phyloP scores from a whole-genome alignment of 2,113 vertebrate species.

The Nansenia antarctica region DNA sequence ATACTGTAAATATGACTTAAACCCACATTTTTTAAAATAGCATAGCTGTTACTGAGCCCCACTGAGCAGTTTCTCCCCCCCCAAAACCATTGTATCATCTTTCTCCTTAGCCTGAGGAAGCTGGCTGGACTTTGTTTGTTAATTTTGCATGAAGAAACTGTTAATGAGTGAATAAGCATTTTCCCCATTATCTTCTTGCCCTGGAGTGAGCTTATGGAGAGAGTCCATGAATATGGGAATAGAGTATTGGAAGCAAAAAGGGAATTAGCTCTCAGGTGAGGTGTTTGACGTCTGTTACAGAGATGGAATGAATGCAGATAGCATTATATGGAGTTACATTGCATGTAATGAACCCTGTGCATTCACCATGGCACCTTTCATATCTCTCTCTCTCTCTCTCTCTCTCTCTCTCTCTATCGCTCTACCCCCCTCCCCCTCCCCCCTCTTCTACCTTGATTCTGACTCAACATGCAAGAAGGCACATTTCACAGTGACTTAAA shows the following conservation, averaged over 20 bases:
- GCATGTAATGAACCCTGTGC: conserved; percentile 46
- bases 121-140: conserved; percentile 47
- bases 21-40: too few relatives aligned
- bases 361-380: neutral
- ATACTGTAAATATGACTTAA: too few relatives aligned
- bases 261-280: conserved; percentile 33
- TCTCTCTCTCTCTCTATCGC: neutral
- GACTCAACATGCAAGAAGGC: conserved; percentile 35
- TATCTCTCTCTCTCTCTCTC: conserved; percentile 15
- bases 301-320: conserved; percentile 39
- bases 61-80: too few relatives aligned
- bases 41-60: too few relatives aligned
- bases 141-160: conserved; percentile 54
- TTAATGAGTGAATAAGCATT: conserved; percentile 51
- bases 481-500: conserved; percentile 35
- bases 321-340: conserved; percentile 28
- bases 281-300: conserved; percentile 23
- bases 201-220: conserved; percentile 50
- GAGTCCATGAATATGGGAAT: conserved; percentile 36
- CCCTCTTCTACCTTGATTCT: conserved; percentile 30
- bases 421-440: neutral
- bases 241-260: conserved; percentile 18
- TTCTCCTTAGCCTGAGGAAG: conserved; percentile 28
- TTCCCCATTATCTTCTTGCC: conserved; percentile 30
- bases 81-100: conserved; percentile 21